These are phyloP conservation scores for Xenopus borealis DNA, from an alignment of 2,113 vertebrate genomes.

Conservation along the genomic window DNA sequence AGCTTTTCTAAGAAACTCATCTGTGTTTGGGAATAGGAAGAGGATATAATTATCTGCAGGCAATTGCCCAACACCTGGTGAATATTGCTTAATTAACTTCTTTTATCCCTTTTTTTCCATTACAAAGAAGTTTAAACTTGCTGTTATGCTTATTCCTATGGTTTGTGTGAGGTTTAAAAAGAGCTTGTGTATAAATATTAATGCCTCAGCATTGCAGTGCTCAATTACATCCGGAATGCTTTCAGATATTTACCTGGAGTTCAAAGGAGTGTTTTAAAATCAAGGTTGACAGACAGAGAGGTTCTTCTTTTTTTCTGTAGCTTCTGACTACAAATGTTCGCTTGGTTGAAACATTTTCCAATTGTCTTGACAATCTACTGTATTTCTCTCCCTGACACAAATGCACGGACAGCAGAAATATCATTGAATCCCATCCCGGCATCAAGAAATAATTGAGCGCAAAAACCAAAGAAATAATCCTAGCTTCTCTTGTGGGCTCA, in stretches of 20 bases:
- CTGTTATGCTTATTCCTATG: constrained; percentile 40
- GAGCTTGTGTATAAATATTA: constrained; percentile 45
- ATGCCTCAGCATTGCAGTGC: constrained; percentile 39
- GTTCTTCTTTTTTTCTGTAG: accelerated
- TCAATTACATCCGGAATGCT: constrained; percentile 43
- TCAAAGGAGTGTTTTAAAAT: constrained; percentile 14
- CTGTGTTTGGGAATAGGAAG: constrained; percentile 40
- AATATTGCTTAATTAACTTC: constrained; percentile 47
- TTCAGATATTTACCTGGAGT: constrained; percentile 38
- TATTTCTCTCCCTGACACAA: constrained; percentile 26
- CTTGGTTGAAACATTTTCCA: constrained; percentile 40
- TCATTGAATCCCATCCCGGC: constrained; percentile 33
- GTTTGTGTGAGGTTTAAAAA: constrained; percentile 31
- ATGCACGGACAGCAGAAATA: constrained; percentile 17
- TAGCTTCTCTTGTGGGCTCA: constrained; percentile 3
- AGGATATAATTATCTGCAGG: constrained; percentile 42
- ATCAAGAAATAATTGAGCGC: constrained; percentile 38
- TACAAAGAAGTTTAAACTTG: constrained; percentile 40
- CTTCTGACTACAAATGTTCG: constrained; percentile 12
- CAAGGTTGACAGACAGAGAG: constrained; percentile 26
- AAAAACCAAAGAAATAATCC: neutral
- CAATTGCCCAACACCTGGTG: constrained; percentile 45
- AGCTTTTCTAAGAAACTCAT: constrained; percentile 42
- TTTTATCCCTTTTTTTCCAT: constrained; percentile 40
- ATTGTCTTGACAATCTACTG: constrained; percentile 16